These are phyloP conservation scores for Agonopterix arenella DNA, from an alignment of 2,888 invertebrate species.

Conservation along the genomic window DNA sequence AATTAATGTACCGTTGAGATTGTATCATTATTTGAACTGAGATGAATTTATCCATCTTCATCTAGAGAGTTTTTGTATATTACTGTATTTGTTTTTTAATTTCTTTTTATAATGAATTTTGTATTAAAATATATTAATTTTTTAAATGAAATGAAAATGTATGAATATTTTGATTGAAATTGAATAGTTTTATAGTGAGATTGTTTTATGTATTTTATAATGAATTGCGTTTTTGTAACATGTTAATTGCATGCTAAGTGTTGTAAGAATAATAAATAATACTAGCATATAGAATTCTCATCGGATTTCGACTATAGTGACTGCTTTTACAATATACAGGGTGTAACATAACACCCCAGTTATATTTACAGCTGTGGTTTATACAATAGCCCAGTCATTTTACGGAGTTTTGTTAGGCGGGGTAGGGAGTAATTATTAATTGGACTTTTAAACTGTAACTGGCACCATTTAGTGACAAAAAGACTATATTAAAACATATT, in stretches of 20 bases:
- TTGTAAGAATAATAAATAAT: not conserved
- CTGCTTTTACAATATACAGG: no score
- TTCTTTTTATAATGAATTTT: constrained; percentile 10
- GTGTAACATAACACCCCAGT: no score
- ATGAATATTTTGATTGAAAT: constrained; percentile 6
- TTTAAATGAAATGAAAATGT: constrained; percentile 12
- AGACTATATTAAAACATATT: no score
- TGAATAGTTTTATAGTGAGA: not conserved
- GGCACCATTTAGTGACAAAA: no score
- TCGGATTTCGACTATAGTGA: no score
- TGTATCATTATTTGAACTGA: constrained; percentile 22
- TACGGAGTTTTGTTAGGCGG: no score
- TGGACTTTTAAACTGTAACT: no score
- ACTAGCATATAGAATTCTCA: constrained; percentile 1
- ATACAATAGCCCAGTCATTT: no score
- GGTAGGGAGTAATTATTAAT: no score
- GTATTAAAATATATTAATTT: constrained; percentile 18
- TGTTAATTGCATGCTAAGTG: constrained; percentile 5
- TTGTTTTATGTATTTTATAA: not conserved
- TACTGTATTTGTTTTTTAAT: constrained; percentile 31
- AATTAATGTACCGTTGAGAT: not conserved
- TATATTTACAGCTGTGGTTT: no score
- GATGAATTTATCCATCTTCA: constrained; percentile 26
- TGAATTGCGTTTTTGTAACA: not conserved
- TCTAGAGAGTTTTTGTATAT: constrained; percentile 29